Conservation (phyloP, 2,113 vertebrate genomes). For the Boulengeromyrus knoepffleri region DNA sequence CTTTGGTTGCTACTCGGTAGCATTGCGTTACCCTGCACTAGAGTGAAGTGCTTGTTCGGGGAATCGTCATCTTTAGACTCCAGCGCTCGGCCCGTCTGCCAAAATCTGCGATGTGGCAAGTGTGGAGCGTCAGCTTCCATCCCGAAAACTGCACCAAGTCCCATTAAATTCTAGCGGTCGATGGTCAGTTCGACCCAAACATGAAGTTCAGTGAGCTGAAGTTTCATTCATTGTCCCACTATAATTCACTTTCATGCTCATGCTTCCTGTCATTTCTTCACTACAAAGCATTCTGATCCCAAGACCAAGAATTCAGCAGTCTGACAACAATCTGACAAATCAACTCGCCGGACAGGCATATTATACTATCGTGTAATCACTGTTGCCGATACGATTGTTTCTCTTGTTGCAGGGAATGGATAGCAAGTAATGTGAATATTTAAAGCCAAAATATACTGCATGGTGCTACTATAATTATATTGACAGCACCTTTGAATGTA, state of each 20-base stretch:
- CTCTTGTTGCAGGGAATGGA: not conserved
- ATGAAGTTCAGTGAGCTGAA: not conserved
- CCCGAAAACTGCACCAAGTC: not conserved
- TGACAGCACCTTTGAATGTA: not conserved
- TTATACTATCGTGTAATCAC: not conserved
- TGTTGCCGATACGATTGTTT: not conserved
- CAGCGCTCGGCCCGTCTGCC: not conserved
- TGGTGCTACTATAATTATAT: not conserved
- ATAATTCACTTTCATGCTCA: not conserved
- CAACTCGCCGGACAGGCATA: not conserved
- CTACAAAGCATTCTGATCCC: not conserved
- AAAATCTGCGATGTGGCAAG: not conserved
- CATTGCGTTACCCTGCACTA: not conserved
- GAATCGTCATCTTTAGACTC: not conserved
- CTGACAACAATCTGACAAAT: not conserved
- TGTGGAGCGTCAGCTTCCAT: not conserved
- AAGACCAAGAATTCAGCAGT: not conserved
- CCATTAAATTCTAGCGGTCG: not conserved
- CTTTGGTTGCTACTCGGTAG: not conserved
- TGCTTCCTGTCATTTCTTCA: not conserved
- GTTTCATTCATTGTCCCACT: not conserved
- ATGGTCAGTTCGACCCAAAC: not conserved
- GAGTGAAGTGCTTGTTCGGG: not conserved
- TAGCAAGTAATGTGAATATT: not conserved
- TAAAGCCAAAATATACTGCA: not conserved